Evolutionary conservation across 1,140 invertebrate species (phyloP).

Genomic region (Vanessa tameamea): DNA sequence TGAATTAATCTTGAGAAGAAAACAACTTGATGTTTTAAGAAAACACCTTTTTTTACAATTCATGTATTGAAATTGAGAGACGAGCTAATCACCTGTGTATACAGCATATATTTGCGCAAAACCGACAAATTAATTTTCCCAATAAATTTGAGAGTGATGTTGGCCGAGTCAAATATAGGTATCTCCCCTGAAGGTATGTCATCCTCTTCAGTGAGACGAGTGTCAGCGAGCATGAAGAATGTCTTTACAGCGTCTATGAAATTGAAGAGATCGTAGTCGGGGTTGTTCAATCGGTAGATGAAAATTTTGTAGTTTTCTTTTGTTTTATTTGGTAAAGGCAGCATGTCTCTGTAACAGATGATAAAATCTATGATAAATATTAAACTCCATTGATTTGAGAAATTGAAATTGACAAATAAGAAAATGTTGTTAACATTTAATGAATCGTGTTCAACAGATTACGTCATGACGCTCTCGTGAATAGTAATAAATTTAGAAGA

Average conservation of each 20-base stretch:
- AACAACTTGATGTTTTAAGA: no score
- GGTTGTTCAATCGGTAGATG: constrained; percentile 83
- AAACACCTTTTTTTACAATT: no score
- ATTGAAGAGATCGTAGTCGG: constrained; percentile 83
- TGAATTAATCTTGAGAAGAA: no score
- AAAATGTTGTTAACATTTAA: no score
- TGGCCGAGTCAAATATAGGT: constrained; percentile 86
- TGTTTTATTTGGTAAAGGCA: constrained; percentile 82
- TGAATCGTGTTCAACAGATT: no score
- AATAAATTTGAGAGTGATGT: constrained; percentile 83
- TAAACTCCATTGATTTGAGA: no score
- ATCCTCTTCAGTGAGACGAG: constrained; percentile 82
- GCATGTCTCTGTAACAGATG: constrained; percentile 80
- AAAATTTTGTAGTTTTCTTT: constrained; percentile 82
- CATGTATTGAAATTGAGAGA: not conserved
- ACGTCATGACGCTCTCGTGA: no score
- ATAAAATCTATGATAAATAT: not conserved
- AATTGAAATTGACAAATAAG: no score
- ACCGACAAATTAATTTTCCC: constrained; percentile 83
- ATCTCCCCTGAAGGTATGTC: constrained; percentile 83
- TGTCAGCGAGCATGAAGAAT: constrained; percentile 86
- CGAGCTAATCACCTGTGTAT: constrained; percentile 78
- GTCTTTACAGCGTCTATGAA: constrained; percentile 85
- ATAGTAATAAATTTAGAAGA: no score
- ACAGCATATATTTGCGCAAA: constrained; percentile 85